Conservation (phyloP, 2,797 vertebrate species). For the Emys orbicularis region DNA sequence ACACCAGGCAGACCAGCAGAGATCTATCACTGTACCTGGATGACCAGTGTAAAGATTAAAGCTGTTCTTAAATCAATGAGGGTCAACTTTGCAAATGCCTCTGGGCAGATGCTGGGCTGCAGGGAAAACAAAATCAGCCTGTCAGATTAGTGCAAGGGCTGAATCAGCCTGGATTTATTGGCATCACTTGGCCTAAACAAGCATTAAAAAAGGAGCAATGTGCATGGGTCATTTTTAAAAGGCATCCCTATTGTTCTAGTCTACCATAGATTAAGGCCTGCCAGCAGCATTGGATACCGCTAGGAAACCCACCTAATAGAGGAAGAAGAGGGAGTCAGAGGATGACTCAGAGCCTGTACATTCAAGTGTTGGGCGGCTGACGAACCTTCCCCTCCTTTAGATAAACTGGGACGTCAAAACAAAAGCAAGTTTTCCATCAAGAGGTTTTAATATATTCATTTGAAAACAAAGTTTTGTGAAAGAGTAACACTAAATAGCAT, state of each 20-base stretch:
- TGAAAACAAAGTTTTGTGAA: conserved; percentile 83
- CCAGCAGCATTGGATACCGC: background rate
- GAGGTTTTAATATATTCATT: conserved; percentile 85
- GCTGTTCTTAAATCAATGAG: background rate
- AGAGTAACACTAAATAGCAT: conserved; percentile 80
- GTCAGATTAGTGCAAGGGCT: background rate
- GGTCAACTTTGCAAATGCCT: background rate
- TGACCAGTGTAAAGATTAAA: background rate
- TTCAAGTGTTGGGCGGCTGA: background rate
- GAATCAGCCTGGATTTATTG: background rate
- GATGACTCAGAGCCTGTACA: background rate
- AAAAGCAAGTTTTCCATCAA: conserved; percentile 34
- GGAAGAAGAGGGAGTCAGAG: background rate
- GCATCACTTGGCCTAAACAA: background rate
- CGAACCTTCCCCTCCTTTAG: background rate
- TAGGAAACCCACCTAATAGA: background rate
- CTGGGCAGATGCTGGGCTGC: background rate
- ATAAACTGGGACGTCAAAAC: background rate
- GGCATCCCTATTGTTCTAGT: background rate
- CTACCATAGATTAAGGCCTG: background rate
- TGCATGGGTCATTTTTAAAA: background rate
- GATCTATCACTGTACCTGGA: background rate
- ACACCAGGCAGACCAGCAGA: background rate
- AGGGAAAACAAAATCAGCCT: background rate
- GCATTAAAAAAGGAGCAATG: background rate